Evolutionary conservation across 2,888 invertebrate species (phyloP), one percentile per base, ranked within the genome.

Genomic region (Gryllus longicercus): DNA sequence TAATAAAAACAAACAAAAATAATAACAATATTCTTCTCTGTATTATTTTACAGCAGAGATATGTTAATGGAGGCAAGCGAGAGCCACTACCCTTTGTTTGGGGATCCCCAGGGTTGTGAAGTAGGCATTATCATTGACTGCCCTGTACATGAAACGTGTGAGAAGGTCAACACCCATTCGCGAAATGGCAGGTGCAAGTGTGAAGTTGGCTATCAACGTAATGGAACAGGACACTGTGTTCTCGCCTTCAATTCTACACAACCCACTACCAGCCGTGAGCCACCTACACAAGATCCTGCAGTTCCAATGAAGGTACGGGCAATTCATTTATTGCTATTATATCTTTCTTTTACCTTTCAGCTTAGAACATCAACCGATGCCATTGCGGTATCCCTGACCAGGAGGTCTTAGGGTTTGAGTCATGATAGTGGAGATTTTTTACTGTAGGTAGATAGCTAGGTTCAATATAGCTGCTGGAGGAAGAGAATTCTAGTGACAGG

Each of bases 181-280:
- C 87, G 91, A 75, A 90, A 90, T 83, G 94, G 95, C 0, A 87
- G 93, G 63, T 96, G 96, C 84, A 90, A 91, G 84, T 96, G 96
- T 87, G 87, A 91, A 38, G 87, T 89, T 2, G 93, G 93, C 1
- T 94, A 89, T 83, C 85, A 86, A 23, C 88, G 90, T 80, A 90
- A 90, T 84, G 63, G 80, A 4, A 82, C 80, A 75, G 84, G 84
- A n/a, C 80, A 81, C 50, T 85, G 84, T 81, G 82, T 82, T 76
- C 79, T 79, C 12, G 16, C 63, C 5, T 63, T 63, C n/a, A 63
- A 63, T n/a, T 63, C n/a, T n/a, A 63, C 63, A 63, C 63, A 18
- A 14, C 63, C 63, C 63, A 8, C 16, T 63, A n/a, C 63, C n/a
- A 63, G 14, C 8, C 63, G n/a, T 63, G 63, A 63, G 8, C 63